phyloP scores from a whole-genome alignment of 1,140 invertebrate species.

The Neelides sp. region DNA sequence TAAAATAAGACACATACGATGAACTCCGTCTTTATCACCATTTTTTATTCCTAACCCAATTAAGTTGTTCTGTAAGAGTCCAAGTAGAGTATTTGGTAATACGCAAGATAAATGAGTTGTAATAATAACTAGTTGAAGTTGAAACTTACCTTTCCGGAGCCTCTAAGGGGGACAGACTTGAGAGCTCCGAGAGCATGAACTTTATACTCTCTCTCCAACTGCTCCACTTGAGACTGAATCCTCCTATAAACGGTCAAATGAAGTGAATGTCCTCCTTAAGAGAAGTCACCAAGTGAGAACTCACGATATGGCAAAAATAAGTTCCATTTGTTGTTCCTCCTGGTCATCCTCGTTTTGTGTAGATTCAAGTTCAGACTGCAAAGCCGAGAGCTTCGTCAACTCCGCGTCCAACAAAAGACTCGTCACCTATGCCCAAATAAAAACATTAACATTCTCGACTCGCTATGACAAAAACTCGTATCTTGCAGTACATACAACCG shows the following conservation, averaged over 20 bases:
- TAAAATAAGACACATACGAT: too few relatives aligned
- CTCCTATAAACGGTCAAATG: constrained; percentile 41
- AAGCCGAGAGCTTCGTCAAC: constrained; percentile 48
- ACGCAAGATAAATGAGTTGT: too few relatives aligned
- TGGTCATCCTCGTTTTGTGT: constrained; percentile 48
- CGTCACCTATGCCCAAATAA: constrained; percentile 55
- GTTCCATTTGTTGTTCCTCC: constrained; percentile 53
- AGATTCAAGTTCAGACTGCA: constrained; percentile 51
- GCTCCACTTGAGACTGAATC: constrained; percentile 57
- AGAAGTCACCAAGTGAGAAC: constrained; percentile 32
- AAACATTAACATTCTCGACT: too few relatives aligned
- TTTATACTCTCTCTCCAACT: constrained; percentile 55
- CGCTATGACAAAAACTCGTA: too few relatives aligned
- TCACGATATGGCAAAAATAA: constrained; percentile 53
- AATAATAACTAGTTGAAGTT: constrained; percentile 8
- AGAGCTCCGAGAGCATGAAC: constrained; percentile 50
- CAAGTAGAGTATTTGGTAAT: constrained; percentile 8
- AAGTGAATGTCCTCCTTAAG: background rate
- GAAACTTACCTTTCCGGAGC: constrained; percentile 50
- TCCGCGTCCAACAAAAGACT: constrained; percentile 54
- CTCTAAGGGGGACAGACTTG: constrained; percentile 47
- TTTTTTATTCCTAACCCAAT: too few relatives aligned
- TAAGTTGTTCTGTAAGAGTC: too few relatives aligned
- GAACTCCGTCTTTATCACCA: too few relatives aligned
- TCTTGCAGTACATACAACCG: too few relatives aligned